Evolutionary conservation across 1,140 invertebrate genomes (phyloP), one percentile per base, ranked within the genome.

Genomic region (Polyergus mexicanus): DNA sequence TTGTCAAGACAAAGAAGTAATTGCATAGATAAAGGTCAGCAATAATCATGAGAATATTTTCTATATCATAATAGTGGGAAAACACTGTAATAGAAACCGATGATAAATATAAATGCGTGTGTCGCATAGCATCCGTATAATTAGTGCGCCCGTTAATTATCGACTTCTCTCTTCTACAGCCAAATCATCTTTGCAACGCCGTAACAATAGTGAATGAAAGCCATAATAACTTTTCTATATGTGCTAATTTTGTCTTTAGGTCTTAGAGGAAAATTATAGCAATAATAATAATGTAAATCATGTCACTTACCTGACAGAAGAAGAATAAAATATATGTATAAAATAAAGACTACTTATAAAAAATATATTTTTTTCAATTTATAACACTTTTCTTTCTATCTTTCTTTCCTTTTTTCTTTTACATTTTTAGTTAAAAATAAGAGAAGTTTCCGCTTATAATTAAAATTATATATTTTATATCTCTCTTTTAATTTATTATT

Each of bases 41-140:
- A 66, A 47, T 63, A 77, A 63, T 84, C 63, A 77, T 90, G 88
- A 84, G 88, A 90, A 90, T 28, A 25, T 90, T 78, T 90, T 80
- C 71, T 71, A 28, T 84, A 88, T 90, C 81, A 76, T 87, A 87
- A 85, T 54, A 38, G 76, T 90, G 89, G 81, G 47, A 51, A 89
- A 91, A 80, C 65, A 25, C 19, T 41, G 22, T 38, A 41, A 44
- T 75, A 16, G 19, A 68, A 19, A 63, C 51, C 41, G 58, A 85
- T 76, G 66, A 71, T 60, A 84, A 84, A 41, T 83, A 41, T 54
- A 38, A 78, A 78, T 56, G 78, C 69, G 25, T 69, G 60, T 74
- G 87, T 86, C 85, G 35, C 68, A 13, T 19, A 63, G 76, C 5
- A 13, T n/a, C 54, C 35, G 22, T 60, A 83, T 60, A 83, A 74